These are phyloP conservation scores for Rhea americana DNA, from an alignment of 2,113 vertebrate species.

Conservation along the genomic window DNA sequence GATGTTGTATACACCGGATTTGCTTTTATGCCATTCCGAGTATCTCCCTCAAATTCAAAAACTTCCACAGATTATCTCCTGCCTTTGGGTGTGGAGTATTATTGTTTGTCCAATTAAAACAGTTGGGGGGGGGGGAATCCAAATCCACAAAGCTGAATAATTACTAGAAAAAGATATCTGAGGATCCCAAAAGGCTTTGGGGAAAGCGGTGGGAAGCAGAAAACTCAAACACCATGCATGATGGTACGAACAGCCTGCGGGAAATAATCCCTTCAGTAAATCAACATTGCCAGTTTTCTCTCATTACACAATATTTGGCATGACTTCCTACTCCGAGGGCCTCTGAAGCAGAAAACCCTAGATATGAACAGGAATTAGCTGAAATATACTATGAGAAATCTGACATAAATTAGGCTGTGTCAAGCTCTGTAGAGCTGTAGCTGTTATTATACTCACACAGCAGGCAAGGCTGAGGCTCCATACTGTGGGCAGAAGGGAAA, in stretches of 20 bases:
- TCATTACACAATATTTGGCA: neutral
- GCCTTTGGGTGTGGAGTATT: neutral
- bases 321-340: neutral
- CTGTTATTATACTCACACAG: neutral
- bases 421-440: neutral
- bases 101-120: conserved; percentile 1
- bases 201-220: conserved; percentile 4
- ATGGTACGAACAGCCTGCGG: neutral
- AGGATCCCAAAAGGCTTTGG: conserved; percentile 16
- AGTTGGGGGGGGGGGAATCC: neutral
- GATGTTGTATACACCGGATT: neutral
- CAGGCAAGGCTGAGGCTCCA: fast-evolving
- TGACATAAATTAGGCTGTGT: neutral
- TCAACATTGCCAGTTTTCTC: conserved; percentile 7
- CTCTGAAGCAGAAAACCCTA: conserved; percentile 20
- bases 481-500: fast-evolving
- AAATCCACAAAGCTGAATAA: conserved; percentile 18
- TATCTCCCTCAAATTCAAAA: neutral
- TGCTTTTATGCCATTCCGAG: conserved; percentile 18
- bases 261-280: conserved; percentile 30
- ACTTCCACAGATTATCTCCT: neutral
- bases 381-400: neutral
- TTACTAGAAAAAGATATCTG: conserved; percentile 7
- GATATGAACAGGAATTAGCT: conserved; percentile 32
- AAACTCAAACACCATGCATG: neutral